phyloP scores from a whole-genome alignment of 2,888 invertebrate genomes.

The Sphaerolaimus hirsutus region DNA sequence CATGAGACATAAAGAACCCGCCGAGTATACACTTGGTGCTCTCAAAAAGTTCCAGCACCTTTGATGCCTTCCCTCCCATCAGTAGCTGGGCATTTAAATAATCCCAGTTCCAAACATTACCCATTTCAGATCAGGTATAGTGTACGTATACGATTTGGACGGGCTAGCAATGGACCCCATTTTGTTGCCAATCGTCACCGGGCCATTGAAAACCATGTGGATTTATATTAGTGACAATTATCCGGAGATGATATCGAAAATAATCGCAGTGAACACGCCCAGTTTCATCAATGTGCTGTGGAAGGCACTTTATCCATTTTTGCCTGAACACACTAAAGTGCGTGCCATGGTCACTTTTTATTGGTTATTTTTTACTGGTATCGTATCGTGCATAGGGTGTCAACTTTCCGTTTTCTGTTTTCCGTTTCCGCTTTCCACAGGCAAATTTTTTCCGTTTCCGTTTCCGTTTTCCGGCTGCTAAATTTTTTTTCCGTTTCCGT shows the following conservation, averaged over 20 bases:
- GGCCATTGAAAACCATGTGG: constrained; percentile 17
- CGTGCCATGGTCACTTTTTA: background rate
- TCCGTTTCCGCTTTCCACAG: too few species aligned
- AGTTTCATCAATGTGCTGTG: constrained; percentile 14
- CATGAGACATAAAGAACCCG: too few species aligned
- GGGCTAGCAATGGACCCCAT: constrained; percentile 15
- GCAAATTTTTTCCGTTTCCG: too few species aligned
- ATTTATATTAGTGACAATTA: constrained; percentile 15
- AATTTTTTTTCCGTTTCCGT: too few species aligned
- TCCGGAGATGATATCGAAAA: constrained; percentile 15
- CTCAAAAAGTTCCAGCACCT: background rate
- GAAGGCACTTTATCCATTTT: constrained; percentile 15
- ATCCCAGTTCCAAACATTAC: background rate
- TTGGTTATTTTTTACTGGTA: too few species aligned
- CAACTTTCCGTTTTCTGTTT: too few species aligned
- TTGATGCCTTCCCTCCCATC: background rate
- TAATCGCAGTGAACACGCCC: constrained; percentile 15
- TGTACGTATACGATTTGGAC: constrained; percentile 16
- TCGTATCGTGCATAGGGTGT: too few species aligned
- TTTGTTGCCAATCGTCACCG: constrained; percentile 13
- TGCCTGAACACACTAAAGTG: constrained; percentile 14
- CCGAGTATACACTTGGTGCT: too few species aligned
- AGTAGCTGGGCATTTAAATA: background rate
- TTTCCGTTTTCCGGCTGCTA: too few species aligned
- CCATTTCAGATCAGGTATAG: too few species aligned